phyloP scores from a whole-genome alignment of 2,888 invertebrate species.

The Drosophila cognata region DNA sequence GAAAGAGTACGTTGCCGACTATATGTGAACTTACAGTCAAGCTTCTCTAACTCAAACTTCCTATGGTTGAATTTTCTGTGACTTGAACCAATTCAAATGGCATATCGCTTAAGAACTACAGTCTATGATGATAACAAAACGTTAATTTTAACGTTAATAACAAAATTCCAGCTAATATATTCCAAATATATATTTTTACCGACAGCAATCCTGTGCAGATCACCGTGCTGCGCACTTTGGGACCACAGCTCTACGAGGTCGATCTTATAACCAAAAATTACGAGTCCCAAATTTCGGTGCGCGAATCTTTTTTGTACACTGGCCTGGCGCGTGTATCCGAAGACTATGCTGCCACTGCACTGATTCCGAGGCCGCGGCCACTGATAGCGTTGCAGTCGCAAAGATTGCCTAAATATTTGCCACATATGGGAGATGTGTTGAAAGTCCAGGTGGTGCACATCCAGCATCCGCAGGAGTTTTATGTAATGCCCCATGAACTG shows the following conservation, averaged over 20 bases:
- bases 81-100: neutral
- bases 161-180: neutral
- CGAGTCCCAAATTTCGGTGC: constrained; percentile 83
- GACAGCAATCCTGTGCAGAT: constrained; percentile 70
- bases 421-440: constrained; percentile 59
- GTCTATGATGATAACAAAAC: too few species aligned
- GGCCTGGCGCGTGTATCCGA: constrained; percentile 68
- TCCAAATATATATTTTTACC: too few species aligned
- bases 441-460: constrained; percentile 87
- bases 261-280: constrained; percentile 83
- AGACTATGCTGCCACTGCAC: neutral
- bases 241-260: constrained; percentile 77
- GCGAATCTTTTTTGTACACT: constrained; percentile 84
- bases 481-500: constrained; percentile 85
- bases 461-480: constrained; percentile 89
- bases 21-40: neutral
- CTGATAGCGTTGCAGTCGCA: constrained; percentile 40
- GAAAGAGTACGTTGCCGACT: constrained; percentile 86
- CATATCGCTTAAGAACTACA: neutral
- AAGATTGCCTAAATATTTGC: constrained; percentile 21
- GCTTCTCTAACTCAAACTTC: neutral
- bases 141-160: too few species aligned
- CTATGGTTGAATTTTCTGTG: neutral
- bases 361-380: constrained; percentile 14
- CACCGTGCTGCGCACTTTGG: constrained; percentile 36